Evolutionary conservation across 2,797 vertebrate genomes (phyloP).

Genomic region (Emydoidea blandingii): DNA sequence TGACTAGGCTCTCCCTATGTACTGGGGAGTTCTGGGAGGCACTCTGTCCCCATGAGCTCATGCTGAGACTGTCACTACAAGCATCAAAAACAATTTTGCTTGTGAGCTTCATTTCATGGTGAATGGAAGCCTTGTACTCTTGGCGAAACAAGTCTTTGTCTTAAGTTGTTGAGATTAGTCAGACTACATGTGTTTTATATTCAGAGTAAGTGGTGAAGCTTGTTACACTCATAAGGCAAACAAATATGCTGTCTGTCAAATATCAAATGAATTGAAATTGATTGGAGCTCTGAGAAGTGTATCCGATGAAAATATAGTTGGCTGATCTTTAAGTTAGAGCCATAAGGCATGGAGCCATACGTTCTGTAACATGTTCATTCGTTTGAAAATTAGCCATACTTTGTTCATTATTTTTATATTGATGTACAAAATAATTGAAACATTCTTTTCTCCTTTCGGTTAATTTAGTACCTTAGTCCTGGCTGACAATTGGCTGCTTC

Average conservation of each 20-base stretch:
- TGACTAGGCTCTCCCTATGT: background rate
- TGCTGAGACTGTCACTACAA: background rate
- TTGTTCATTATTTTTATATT: background rate
- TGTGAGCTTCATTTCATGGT: background rate
- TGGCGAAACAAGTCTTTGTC: background rate
- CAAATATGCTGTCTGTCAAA: background rate
- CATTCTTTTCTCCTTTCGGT: fast-evolving
- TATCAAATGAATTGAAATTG: background rate
- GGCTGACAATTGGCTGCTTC: background rate
- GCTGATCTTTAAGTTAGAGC: background rate
- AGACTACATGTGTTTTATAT: background rate
- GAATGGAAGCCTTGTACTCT: background rate
- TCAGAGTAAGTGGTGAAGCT: background rate
- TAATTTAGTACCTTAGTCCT: background rate
- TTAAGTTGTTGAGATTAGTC: background rate
- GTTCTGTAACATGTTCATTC: background rate
- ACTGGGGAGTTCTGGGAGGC: background rate
- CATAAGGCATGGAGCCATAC: background rate
- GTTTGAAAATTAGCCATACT: background rate
- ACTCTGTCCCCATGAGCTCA: background rate
- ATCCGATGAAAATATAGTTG: background rate
- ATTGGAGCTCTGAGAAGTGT: background rate
- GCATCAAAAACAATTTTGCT: background rate
- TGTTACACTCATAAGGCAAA: background rate
- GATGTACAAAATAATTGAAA: background rate